phyloP scores from a whole-genome alignment of 2,888 invertebrate genomes.

The Orthosia gracilis region DNA sequence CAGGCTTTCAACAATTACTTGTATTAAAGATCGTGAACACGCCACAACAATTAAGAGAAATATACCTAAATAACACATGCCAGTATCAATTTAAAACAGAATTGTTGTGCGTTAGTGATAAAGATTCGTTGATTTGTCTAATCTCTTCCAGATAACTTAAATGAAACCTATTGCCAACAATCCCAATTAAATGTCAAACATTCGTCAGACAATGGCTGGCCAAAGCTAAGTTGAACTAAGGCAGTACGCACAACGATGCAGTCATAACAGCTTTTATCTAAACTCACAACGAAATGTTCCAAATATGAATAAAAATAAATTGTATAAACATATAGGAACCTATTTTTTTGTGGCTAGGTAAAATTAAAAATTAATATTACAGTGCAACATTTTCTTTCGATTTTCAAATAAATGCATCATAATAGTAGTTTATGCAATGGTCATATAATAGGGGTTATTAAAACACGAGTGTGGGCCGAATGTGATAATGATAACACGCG shows the following conservation, averaged over 20 bases:
- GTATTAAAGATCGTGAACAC: not conserved
- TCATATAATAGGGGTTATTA: too few species aligned
- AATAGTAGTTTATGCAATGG: too few species aligned
- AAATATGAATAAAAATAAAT: too few species aligned
- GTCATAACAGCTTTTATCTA: not conserved
- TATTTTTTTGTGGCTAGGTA: too few species aligned
- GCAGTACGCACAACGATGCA: slow-evolving; percentile 14
- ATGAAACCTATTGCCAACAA: slow-evolving; percentile 6
- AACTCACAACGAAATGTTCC: too few species aligned
- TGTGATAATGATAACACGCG: too few species aligned
- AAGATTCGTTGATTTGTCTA: not conserved
- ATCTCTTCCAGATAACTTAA: slow-evolving; percentile 2
- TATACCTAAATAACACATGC: slow-evolving; percentile 2
- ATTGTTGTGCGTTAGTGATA: not conserved
- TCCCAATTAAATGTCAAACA: slow-evolving; percentile 27
- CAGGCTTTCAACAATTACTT: not conserved
- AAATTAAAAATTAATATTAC: too few species aligned
- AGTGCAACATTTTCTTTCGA: too few species aligned
- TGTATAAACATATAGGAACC: too few species aligned
- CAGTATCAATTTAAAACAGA: not conserved
- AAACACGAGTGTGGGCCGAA: too few species aligned
- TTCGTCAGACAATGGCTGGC: not conserved
- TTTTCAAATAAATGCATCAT: too few species aligned
- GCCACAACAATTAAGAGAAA: not conserved
- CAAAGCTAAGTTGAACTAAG: slow-evolving; percentile 8